Conservation (phyloP, 2,888 invertebrate genomes). For the Drosophila flavopinicola region DNA sequence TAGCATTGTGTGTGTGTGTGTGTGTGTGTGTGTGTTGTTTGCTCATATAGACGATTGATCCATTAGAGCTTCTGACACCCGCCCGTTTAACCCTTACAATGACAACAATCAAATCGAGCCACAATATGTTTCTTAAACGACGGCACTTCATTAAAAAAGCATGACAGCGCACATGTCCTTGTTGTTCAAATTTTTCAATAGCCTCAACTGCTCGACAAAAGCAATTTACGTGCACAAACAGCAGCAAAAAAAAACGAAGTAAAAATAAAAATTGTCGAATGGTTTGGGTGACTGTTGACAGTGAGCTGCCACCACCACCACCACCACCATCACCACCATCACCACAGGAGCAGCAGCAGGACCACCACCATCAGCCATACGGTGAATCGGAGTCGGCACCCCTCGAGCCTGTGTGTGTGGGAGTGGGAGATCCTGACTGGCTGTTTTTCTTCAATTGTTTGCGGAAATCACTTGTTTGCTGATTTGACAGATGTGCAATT, state of each 20-base stretch:
- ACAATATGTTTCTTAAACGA: conserved; percentile 80
- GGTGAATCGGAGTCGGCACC: conserved; percentile 23
- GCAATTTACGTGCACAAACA: conserved; percentile 80
- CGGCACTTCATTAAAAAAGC: conserved; percentile 80
- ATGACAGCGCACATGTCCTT: conserved; percentile 72
- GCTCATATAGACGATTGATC: conserved; percentile 45
- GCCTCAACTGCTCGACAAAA: conserved; percentile 64
- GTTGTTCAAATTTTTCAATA: conserved; percentile 62
- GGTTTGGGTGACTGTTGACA: conserved; percentile 61
- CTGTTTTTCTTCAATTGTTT: conserved; percentile 77
- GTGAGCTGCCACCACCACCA: conserved; percentile 44
- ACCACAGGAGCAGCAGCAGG: conserved; percentile 1
- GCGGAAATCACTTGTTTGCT: conserved; percentile 81
- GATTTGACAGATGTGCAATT: conserved; percentile 81
- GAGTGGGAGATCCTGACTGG: conserved; percentile 55
- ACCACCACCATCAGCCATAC: conserved; percentile 9
- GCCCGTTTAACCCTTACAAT: conserved; percentile 68
- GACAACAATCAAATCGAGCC: conserved; percentile 71
- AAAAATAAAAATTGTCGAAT: conserved; percentile 38
- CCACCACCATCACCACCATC: conserved; percentile 1
- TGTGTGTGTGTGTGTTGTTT: too few species aligned
- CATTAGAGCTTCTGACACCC: conserved; percentile 53
- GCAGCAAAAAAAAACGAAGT: too few species aligned
- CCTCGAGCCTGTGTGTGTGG: conserved; percentile 5
- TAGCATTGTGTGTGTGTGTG: too few species aligned